phyloP scores from a whole-genome alignment of 2,113 vertebrate species.

The Aythya baeri region DNA sequence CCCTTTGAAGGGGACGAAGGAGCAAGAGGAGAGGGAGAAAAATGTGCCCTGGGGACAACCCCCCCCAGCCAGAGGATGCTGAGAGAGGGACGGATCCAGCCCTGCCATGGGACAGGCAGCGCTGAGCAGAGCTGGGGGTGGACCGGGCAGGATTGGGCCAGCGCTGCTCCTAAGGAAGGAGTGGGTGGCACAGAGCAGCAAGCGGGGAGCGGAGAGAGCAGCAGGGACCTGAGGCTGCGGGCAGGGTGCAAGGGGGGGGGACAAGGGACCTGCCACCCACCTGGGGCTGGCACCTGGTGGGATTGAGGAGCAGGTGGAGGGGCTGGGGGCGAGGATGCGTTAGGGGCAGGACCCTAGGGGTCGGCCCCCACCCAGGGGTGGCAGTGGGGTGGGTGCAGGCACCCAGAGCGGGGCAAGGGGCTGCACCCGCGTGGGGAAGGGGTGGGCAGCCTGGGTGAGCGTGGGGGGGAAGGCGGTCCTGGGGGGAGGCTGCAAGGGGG shows the following conservation, averaged over 20 bases:
- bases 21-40: neutral
- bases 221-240: neutral
- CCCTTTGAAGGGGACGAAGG: neutral
- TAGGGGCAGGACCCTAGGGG: neutral
- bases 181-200: slow-evolving; percentile 46
- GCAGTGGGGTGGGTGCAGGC: neutral
- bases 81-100: neutral
- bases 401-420: neutral
- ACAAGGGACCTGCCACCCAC: neutral
- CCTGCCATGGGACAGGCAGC: neutral
- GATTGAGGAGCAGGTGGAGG: neutral
- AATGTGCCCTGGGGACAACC: neutral
- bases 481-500: slow-evolving; percentile 54
- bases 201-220: neutral
- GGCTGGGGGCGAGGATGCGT: neutral
- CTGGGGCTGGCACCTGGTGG: fast-evolving
- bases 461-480: slow-evolving; percentile 45
- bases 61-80: neutral
- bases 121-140: slow-evolving; percentile 6
- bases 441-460: neutral
- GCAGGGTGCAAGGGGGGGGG: neutral
- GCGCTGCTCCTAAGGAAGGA: neutral
- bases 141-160: neutral
- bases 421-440: neutral
- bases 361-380: neutral